These are phyloP conservation scores for Scaptodrosophila latifasciaeformis DNA, from an alignment of 2,888 invertebrate genomes.

Conservation along the genomic window DNA sequence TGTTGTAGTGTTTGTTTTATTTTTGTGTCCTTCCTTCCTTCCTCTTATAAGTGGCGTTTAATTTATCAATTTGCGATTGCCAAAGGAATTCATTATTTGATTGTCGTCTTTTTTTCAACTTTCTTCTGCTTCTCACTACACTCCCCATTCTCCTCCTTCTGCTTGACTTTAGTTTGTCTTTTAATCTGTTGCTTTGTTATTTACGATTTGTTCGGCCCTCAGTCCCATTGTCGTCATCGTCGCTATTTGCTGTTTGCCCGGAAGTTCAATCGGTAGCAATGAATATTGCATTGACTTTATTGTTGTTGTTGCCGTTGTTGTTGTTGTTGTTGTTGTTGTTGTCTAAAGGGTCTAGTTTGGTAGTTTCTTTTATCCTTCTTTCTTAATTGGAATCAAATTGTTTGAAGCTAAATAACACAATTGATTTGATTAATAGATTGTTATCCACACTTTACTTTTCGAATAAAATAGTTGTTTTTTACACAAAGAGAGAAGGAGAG, in stretches of 20 bases:
- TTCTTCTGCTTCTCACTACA: neutral
- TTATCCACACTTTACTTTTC: no score
- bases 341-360: no score
- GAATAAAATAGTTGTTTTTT: no score
- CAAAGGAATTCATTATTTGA: slow-evolving; percentile 60
- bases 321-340: no score
- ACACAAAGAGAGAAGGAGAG: no score
- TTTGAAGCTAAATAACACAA: neutral
- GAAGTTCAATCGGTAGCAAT: slow-evolving; percentile 34
- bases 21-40: slow-evolving; percentile 9
- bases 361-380: neutral
- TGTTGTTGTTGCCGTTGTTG: slow-evolving; percentile 3
- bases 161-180: slow-evolving; percentile 28
- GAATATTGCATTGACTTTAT: slow-evolving; percentile 10
- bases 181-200: slow-evolving; percentile 49
- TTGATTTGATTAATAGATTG: no score
- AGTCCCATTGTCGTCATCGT: slow-evolving; percentile 13
- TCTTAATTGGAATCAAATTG: slow-evolving; percentile 36
- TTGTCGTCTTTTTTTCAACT: slow-evolving; percentile 17
- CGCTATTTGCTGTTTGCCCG: slow-evolving; percentile 23
- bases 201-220: slow-evolving; percentile 52
- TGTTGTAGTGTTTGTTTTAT: slow-evolving; percentile 3
- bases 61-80: slow-evolving; percentile 67
- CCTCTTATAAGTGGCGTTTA: slow-evolving; percentile 61
- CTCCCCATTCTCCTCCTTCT: neutral